These are phyloP conservation scores for Papilio gigon DNA, from an alignment of 2,888 invertebrate species.

Conservation along the genomic window DNA sequence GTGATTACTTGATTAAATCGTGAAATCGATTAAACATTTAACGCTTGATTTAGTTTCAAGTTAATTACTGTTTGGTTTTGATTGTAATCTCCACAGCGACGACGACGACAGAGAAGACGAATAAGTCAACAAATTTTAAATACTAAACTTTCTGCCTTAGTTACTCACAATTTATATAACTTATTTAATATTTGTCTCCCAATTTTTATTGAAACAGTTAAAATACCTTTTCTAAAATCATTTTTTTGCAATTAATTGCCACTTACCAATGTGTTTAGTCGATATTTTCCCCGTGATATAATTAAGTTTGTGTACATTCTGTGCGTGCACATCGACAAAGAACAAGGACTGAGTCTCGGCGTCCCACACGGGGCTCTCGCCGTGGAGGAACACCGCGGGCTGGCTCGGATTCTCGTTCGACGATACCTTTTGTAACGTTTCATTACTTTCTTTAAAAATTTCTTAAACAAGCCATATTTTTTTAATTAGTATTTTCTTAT, in stretches of 20 bases:
- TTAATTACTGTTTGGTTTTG: background rate
- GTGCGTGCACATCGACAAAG: conserved; percentile 82
- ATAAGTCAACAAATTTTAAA: background rate
- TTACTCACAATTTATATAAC: no score
- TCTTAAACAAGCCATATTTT: no score
- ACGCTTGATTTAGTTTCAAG: background rate
- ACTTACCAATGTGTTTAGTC: conserved; percentile 67
- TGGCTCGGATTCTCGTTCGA: conserved; percentile 54
- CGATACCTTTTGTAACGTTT: conserved; percentile 59
- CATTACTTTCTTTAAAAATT: no score
- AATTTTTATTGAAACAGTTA: background rate
- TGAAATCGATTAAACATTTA: conserved; percentile 5
- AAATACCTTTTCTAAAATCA: no score
- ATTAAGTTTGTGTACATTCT: conserved; percentile 77
- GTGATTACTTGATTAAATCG: background rate
- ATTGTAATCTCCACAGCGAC: background rate
- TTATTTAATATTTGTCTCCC: background rate
- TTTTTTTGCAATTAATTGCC: no score
- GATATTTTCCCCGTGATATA: conserved; percentile 63
- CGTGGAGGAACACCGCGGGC: conserved; percentile 65
- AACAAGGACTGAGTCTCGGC: conserved; percentile 72
- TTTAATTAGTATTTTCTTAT: no score
- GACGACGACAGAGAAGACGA: no score
- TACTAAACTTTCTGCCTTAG: background rate
- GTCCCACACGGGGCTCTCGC: conserved; percentile 83